Conservation (phyloP, 2,888 invertebrate genomes). For the Adelphocoris suturalis region DNA sequence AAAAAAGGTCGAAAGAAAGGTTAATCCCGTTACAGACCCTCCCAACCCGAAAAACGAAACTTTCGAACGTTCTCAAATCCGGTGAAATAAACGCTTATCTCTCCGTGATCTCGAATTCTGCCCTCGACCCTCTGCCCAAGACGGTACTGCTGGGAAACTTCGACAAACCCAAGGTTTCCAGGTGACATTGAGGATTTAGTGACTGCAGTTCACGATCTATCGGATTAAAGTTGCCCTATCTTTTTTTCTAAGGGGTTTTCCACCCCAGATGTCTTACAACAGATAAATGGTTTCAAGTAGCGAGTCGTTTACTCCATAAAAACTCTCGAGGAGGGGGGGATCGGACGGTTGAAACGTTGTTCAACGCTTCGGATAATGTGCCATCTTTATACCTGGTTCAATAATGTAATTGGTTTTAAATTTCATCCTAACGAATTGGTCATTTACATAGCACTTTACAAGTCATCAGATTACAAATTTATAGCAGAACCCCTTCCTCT, state of each 20-base stretch:
- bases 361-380: background rate
- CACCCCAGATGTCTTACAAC: conserved; percentile 49
- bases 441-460: conserved; percentile 30
- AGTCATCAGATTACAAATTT: conserved; percentile 29
- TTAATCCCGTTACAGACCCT: background rate
- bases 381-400: conserved; percentile 11
- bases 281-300: conserved; percentile 55
- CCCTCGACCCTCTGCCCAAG: background rate
- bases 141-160: conserved; percentile 35
- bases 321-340: background rate
- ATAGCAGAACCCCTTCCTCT: background rate
- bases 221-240: conserved; percentile 59
- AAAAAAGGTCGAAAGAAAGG: conserved; percentile 4
- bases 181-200: conserved; percentile 61
- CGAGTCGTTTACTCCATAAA: conserved; percentile 24
- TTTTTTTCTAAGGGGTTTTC: conserved; percentile 45
- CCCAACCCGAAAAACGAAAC: conserved; percentile 14
- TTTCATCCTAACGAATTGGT: conserved; percentile 12
- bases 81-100: conserved; percentile 8
- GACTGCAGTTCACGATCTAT: conserved; percentile 53
- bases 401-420: conserved; percentile 28
- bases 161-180: conserved; percentile 33
- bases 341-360: conserved; percentile 6
- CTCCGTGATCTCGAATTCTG: conserved; percentile 26
- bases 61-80: conserved; percentile 40